A percentile compares a stretch with the other conserved stretches of the same genome.
Evolutionary conservation across 2,888 invertebrate genomes (phyloP).

Genomic region (Acanthococcus lagerstroemiae): DNA sequence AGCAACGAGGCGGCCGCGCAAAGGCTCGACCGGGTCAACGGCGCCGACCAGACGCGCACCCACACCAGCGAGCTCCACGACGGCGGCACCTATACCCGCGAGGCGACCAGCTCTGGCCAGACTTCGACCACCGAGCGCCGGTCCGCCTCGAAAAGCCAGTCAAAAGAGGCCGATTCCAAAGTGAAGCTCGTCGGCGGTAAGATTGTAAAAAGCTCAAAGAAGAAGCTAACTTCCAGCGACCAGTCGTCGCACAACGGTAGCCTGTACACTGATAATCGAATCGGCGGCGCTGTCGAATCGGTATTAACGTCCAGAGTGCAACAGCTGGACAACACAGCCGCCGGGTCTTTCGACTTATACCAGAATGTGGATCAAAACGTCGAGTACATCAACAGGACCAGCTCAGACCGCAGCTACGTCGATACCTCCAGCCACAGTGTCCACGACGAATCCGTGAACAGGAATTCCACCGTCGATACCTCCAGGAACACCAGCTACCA

Average conservation of each 20-base stretch:
- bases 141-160: background rate
- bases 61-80: background rate
- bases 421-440: background rate
- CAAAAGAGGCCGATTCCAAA: background rate
- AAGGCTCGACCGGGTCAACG: background rate
- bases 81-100: background rate
- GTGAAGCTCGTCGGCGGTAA: background rate
- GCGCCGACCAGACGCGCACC: background rate
- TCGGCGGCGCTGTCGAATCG: no score
- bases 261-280: no score
- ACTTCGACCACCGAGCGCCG: background rate
- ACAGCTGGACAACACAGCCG: no score
- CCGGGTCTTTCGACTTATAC: no score
- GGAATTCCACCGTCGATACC: background rate
- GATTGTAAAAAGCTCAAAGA: background rate
- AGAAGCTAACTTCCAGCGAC: no score
- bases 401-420: no score
- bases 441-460: background rate
- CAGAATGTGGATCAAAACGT: no score
- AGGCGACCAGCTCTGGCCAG: background rate
- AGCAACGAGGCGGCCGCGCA: background rate
- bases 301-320: no score
- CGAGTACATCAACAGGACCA: no score
- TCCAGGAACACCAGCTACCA: background rate
- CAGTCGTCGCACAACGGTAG: no score